Conservation (phyloP, 2,113 vertebrate genomes). For the Clupea harengus region DNA sequence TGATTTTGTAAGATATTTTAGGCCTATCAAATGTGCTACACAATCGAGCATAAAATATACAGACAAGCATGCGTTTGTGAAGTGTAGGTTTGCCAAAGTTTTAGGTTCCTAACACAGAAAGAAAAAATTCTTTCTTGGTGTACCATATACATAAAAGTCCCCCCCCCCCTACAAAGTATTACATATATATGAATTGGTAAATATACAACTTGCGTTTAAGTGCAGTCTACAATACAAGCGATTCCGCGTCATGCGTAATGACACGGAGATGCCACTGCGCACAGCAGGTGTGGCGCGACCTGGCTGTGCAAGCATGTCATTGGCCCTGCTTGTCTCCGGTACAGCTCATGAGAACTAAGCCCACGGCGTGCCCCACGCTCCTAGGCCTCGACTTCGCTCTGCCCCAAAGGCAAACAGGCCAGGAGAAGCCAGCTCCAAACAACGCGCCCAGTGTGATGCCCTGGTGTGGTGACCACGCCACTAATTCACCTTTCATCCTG, state of each 20-base stretch:
- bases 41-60: neutral
- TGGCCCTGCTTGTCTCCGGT: neutral
- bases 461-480: neutral
- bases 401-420: conserved; percentile 4
- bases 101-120: neutral
- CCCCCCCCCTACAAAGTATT: neutral
- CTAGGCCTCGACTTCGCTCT: neutral
- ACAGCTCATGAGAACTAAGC: neutral
- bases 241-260: conserved; percentile 11
- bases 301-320: neutral
- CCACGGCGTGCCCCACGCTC: conserved; percentile 4
- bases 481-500: conserved; percentile 23
- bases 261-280: conserved; percentile 19
- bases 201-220: neutral
- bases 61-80: neutral
- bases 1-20: neutral
- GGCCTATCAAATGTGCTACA: neutral
- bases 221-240: neutral
- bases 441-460: conserved; percentile 33
- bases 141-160: neutral
- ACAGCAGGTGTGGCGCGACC: conserved; percentile 39
- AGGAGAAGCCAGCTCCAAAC: conserved; percentile 21
- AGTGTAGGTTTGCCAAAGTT: neutral
- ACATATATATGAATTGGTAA: neutral
- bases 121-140: neutral